These are phyloP conservation scores for Neodontobutis hainanensis DNA, from an alignment of 2,113 vertebrate genomes.

Conservation along the genomic window DNA sequence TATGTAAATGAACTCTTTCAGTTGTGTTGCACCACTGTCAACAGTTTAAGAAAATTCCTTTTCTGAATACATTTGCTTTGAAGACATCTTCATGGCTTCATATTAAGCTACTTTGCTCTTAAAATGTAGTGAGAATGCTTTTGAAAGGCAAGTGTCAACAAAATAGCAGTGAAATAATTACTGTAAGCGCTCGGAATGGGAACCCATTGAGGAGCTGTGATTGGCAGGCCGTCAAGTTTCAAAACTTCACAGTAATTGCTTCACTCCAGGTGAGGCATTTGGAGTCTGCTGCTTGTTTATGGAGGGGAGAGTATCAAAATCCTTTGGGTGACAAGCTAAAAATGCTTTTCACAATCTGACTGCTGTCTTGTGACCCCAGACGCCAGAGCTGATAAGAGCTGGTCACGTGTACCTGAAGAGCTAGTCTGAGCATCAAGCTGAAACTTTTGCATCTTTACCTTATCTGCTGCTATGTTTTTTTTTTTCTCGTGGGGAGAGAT, in stretches of 20 bases:
- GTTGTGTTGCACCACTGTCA: conserved; percentile 46
- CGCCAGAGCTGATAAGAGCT: conserved; percentile 63
- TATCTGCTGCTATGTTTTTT: conserved; percentile 53
- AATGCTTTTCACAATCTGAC: conserved; percentile 50
- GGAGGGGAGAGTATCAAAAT: conserved; percentile 50
- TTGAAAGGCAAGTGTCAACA: conserved; percentile 54
- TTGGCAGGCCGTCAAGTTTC: conserved; percentile 54
- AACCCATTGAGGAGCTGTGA: conserved; percentile 46
- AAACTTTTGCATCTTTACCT: conserved; percentile 69
- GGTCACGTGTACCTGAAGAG: conserved; percentile 39
- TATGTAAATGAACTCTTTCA: conserved; percentile 58
- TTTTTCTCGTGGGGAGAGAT: conserved; percentile 62
- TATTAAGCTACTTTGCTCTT: conserved; percentile 40
- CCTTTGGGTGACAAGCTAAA: conserved; percentile 56
- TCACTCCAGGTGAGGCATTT: conserved; percentile 54
- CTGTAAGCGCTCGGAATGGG: conserved; percentile 19
- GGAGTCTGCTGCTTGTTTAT: conserved; percentile 57
- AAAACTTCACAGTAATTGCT: conserved; percentile 57
- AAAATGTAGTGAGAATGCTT: conserved; percentile 30
- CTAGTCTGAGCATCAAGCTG: conserved; percentile 58
- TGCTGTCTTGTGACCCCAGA: conserved; percentile 66
- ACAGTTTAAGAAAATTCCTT: conserved; percentile 47
- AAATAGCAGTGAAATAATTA: conserved; percentile 49
- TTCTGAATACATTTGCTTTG: conserved; percentile 55
- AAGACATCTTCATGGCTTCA: conserved; percentile 45